Evolutionary conservation across 64 coral and sea anemone genomes (phyloP), one percentile per base, ranked within the genome.

Genomic region (Hydrozoanthus tunicans): DNA sequence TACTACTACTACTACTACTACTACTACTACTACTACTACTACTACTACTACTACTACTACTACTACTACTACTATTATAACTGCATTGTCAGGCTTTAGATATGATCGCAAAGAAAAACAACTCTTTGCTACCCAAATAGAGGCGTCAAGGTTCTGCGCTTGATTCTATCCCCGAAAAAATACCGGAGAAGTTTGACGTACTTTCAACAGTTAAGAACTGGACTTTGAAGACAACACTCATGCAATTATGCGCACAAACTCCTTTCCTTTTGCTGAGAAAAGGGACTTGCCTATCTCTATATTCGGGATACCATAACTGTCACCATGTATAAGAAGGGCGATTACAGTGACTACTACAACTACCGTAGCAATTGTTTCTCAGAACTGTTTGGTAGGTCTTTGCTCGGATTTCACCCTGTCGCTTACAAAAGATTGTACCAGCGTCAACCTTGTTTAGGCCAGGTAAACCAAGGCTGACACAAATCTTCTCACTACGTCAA

Each of bases 291-390:
- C n/a, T 58, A n/a, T 3, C 80, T 62, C 62, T 27, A 92, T 52
- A 89, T 90, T 67, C 14, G 62, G 1, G 85, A 89, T 27, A 25
- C 84, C 83, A 81, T 23, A 6, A 89, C 81, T 14, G 13, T 93
- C 77, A 81, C 85, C 12, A 62, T 84, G 6, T 93, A 79, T 55
- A 93, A 89, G 64, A 93, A 83, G 73, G 71, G 61, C 3, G 63
- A 93, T n/a, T 9, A 58, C 12, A 78, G 86, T 59, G 79, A 83
- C 85, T 86, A 73, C 57, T 63, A 92, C 80, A 92, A 92, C 67
- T 92, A 92, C 58, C 80, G 7, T 10, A 55, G 91, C 70, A 92
- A 84, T 11, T 89, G 75, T 9, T 77, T 81, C 1, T 9, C 32
- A 43, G 32, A 1, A 43, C 32, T 43, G 32, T 43, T 43, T 43